These are phyloP conservation scores for Tricholauxania praeusta DNA, from an alignment of 2,888 invertebrate genomes.

Conservation along the genomic window DNA sequence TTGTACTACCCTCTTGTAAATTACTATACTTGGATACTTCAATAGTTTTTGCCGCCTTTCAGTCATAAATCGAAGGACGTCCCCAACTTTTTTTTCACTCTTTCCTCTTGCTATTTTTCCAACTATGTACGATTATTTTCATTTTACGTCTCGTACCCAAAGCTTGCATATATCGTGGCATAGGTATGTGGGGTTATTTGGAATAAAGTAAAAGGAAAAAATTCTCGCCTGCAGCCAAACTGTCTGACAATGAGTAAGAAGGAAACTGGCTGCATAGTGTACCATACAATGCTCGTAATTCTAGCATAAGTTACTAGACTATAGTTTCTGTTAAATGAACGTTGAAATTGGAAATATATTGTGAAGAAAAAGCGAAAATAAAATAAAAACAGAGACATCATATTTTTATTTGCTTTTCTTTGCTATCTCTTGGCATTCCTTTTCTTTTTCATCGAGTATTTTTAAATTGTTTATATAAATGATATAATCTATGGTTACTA, in stretches of 20 bases:
- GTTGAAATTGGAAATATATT: conserved; percentile 37
- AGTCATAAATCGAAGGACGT: conserved; percentile 32
- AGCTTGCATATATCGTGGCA: too few species aligned
- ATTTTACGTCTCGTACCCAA: too few species aligned
- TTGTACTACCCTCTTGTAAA: too few species aligned
- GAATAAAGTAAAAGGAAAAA: too few species aligned
- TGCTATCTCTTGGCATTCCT: too few species aligned
- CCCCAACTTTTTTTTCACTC: conserved; percentile 10
- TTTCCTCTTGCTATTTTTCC: too few species aligned
- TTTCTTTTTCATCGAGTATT: too few species aligned
- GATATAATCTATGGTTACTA: neutral
- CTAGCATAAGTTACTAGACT: neutral
- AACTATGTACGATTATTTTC: too few species aligned
- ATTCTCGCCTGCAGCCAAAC: conserved; percentile 7
- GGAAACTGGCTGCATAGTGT: neutral
- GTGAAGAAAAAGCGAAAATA: neutral
- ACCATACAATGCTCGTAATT: neutral
- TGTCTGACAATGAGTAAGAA: conserved; percentile 28
- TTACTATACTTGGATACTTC: conserved; percentile 7
- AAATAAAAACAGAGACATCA: conserved; percentile 27
- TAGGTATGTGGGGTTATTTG: too few species aligned
- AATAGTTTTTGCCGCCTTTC: conserved; percentile 30
- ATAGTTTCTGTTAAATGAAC: conserved; percentile 38
- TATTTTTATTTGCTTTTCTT: conserved; percentile 19
- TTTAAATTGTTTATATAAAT: neutral